Evolutionary conservation across 1,140 invertebrate species (phyloP), one percentile per base, ranked within the genome.

Genomic region (Plutomurus gul): DNA sequence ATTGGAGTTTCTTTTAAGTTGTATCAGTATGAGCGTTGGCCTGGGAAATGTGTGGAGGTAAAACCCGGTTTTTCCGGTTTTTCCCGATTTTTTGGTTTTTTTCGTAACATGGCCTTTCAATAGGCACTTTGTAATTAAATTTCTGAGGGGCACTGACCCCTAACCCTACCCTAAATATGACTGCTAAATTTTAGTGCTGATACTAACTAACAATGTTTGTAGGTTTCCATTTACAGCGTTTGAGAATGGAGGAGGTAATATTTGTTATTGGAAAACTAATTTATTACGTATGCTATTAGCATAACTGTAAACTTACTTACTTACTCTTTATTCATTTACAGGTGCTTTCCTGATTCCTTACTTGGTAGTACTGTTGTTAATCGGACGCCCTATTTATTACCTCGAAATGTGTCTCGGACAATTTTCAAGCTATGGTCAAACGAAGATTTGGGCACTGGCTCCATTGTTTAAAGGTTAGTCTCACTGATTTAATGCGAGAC

Each of bases 11-110:
- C 79, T 95, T 77, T 87, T 95, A 18, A 93, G 93, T 27, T 93
- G 93, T 85, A 89, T 95, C 47, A 89, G 94, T 85, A 88, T 96
- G 88, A 90, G 91, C 16, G 92, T 96, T 20, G 94, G 94, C 6
- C 89, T 95, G 60, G 94, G 93, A 36, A 96, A 96, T 85, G 92
- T 96, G 46, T 96, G 94, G 94, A 43, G 89, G 25, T 96, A 94
- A 94, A 88, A 94, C n/a, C n/a, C n/a, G n/a, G n/a, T n/a, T n/a
- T n/a, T n/a, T n/a, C n/a, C n/a, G n/a, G n/a, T n/a, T n/a, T n/a
- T n/a, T n/a, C n/a, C n/a, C n/a, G n/a, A n/a, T n/a, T n/a, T n/a
- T n/a, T n/a, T n/a, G n/a, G n/a, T n/a, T n/a, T n/a, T n/a, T n/a
- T n/a, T n/a, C n/a, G n/a, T n/a, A n/a, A n/a, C n/a, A n/a, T n/a